Evolutionary conservation across 2,113 vertebrate species (phyloP), one percentile per base, ranked within the genome.

Genomic region (Nothocercus nigrocapillus): DNA sequence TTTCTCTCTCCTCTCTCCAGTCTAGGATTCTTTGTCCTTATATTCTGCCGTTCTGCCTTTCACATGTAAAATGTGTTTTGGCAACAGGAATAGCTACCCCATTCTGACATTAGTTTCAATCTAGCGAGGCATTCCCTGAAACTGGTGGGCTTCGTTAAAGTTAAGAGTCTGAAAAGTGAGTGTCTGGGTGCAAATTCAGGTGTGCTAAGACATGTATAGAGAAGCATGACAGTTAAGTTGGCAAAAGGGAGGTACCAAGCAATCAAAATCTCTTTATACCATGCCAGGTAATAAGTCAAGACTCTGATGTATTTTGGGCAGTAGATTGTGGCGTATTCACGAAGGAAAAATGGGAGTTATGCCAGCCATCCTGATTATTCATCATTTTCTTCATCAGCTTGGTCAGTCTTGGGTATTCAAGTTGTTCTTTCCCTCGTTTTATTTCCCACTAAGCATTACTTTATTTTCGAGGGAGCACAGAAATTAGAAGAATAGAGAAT

Each of bases 401-500:
- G 82, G 74, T 27, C 59, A 61, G 70, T 79, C 63, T 94, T 67
- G 72, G 53, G 95, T 89, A 95, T 94, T 96, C 81, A 82, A 67
- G 74, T 64, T 94, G 44, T 74, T 93, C 68, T 89, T 94, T 86
- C 45, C 69, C 27, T 64, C 49, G 45, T 79, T 86, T 54, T 76
- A 79, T 80, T 94, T 82, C 62, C 54, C 30, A 67, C 56, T 66
- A 88, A 80, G 79, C 51, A 85, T 84, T 61, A 68, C 63, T 91
- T 92, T 73, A 91, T 88, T 93, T 96, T 95, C 72, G 70, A 83
- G 72, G 81, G 72, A 95, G 78, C 32, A 61, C 44, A 88, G 88
- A 91, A 95, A 47, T 25, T 95, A 95, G 92, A 95, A 95, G 92
- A 98, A 98, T 97, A 92, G 94, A 20, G 59, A 70, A 51, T 42